Evolutionary conservation across 2,888 invertebrate species (phyloP).

Genomic region (Chymomyza procnemis): DNA sequence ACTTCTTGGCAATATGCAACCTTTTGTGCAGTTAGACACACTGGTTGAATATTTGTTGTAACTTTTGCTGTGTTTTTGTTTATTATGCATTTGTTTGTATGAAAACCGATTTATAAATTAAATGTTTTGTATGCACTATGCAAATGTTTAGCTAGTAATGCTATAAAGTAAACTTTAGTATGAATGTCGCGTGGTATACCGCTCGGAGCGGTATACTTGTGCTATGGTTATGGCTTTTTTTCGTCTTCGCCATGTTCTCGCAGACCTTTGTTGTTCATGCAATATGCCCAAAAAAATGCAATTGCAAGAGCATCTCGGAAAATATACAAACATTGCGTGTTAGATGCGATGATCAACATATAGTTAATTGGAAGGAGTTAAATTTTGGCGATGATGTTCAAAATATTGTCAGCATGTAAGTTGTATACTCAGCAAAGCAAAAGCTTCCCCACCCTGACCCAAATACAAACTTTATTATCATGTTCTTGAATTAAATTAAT

Average conservation of each 20-base stretch:
- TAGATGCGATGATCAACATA: conserved; percentile 70
- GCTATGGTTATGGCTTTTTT: conserved; percentile 25
- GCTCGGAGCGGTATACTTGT: conserved; percentile 20
- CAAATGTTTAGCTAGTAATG: not conserved
- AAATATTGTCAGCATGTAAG: conserved; percentile 73
- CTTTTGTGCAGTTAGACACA: conserved; percentile 43
- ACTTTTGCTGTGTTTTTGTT: conserved; percentile 58
- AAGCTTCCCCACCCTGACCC: not conserved
- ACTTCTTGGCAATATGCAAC: conserved; percentile 19
- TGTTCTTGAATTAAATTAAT: not conserved
- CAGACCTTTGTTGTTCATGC: conserved; percentile 37
- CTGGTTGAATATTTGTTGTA: conserved; percentile 58
- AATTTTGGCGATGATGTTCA: conserved; percentile 71
- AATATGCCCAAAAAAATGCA: conserved; percentile 73
- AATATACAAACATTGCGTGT: conserved; percentile 70
- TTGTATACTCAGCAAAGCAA: conserved; percentile 46
- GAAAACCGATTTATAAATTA: conserved; percentile 40
- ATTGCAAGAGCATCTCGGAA: conserved; percentile 69
- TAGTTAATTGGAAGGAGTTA: conserved; percentile 73
- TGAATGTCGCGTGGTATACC: conserved; percentile 26
- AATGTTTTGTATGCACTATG: conserved; percentile 30
- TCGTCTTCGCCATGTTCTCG: conserved; percentile 23
- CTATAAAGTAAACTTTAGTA: conserved; percentile 18
- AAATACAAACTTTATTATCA: not conserved
- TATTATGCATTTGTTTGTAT: conserved; percentile 50